A percentile compares a stretch with the other conserved stretches of the same genome.
Conservation (phyloP, 2,888 invertebrate genomes). For the Girardia tigrina region DNA sequence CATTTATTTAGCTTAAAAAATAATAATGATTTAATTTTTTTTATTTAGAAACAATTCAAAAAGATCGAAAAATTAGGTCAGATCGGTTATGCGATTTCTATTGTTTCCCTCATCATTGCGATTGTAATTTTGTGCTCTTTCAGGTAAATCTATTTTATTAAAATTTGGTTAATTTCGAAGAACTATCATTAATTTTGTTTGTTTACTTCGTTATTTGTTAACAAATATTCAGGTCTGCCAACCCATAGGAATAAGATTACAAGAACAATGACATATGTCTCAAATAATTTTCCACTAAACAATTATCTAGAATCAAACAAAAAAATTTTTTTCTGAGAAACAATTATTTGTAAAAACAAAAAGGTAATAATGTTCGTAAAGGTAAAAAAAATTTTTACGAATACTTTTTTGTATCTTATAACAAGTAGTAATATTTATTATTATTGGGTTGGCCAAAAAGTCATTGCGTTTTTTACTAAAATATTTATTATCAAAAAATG, state of each 20-base stretch:
- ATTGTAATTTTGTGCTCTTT: not conserved
- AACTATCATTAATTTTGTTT: not conserved
- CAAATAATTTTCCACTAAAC: not conserved
- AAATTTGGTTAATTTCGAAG: not conserved
- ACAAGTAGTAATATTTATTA: too few species aligned
- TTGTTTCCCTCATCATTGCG: not conserved
- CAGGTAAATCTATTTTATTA: not conserved
- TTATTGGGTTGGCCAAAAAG: too few species aligned
- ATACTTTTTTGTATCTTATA: too few species aligned
- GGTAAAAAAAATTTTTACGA: too few species aligned
- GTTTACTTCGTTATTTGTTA: not conserved
- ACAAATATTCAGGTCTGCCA: not conserved
- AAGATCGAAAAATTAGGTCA: not conserved
- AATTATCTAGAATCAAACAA: too few species aligned
- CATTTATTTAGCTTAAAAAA: too few species aligned
- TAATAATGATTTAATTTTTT: too few species aligned
- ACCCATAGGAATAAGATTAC: not conserved
- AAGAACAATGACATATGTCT: not conserved
- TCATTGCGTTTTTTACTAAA: too few species aligned
- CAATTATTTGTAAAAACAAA: too few species aligned
- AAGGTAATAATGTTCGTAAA: too few species aligned
- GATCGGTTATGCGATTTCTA: not conserved
- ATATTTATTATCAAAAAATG: too few species aligned
- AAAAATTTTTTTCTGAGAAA: too few species aligned
- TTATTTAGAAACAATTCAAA: conserved; percentile 1